Conservation (phyloP, 2,888 invertebrate species). For the Drosophila leonis region DNA sequence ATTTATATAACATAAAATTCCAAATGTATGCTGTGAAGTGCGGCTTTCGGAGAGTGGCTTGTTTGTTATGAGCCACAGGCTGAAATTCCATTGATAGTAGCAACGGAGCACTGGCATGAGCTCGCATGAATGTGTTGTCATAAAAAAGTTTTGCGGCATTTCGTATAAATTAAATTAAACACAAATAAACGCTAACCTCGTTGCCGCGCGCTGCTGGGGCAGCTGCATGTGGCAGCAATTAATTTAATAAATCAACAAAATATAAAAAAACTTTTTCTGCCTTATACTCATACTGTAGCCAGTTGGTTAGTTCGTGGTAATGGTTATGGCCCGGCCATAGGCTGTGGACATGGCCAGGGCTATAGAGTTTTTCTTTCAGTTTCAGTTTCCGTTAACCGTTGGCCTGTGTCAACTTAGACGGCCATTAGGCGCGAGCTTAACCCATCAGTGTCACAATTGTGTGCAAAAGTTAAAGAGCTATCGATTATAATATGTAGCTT, state of each 20-base stretch:
- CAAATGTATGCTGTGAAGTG: neutral
- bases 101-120: neutral
- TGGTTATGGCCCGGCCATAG: conserved; percentile 1
- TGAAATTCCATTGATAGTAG: neutral
- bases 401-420: conserved; percentile 69
- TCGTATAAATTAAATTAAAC: conserved; percentile 77
- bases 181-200: conserved; percentile 67
- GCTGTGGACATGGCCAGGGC: conserved; percentile 10
- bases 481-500: conserved; percentile 59
- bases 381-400: conserved; percentile 19
- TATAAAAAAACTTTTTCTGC: conserved; percentile 63
- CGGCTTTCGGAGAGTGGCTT: neutral
- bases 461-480: conserved; percentile 73
- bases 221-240: conserved; percentile 73
- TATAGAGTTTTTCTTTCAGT: conserved; percentile 13
- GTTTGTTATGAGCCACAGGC: neutral
- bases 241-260: conserved; percentile 82
- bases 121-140: conserved; percentile 48
- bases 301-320: conserved; percentile 1
- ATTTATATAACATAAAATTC: neutral
- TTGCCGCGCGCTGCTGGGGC: conserved; percentile 17
- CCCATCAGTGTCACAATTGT: conserved; percentile 73
- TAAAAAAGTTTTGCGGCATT: conserved; percentile 60
- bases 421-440: conserved; percentile 75
- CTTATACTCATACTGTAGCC: conserved; percentile 29